These are phyloP conservation scores for Yoshiicerus persimilis DNA, from an alignment of 1,140 invertebrate species.

Conservation along the genomic window DNA sequence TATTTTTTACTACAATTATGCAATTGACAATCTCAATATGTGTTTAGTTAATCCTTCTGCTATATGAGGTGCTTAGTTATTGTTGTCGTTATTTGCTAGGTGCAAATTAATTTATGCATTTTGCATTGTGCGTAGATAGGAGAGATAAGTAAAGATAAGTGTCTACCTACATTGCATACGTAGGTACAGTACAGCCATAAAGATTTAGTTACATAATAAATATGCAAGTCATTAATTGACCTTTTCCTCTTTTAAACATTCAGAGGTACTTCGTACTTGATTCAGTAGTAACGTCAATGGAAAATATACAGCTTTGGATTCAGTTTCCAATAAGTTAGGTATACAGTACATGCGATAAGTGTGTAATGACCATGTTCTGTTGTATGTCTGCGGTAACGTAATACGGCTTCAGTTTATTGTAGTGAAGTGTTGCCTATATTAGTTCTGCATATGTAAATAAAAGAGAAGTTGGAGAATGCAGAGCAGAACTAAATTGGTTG, in stretches of 20 bases:
- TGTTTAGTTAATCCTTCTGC: background rate
- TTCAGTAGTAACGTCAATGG: no score
- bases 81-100: background rate
- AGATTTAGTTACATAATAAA: slow-evolving; percentile 11
- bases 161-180: background rate
- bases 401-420: background rate
- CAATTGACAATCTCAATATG: background rate
- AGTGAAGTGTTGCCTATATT: background rate
- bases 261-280: background rate
- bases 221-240: slow-evolving; percentile 20
- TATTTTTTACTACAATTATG: background rate
- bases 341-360: background rate
- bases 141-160: background rate
- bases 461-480: background rate
- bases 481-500: background rate
- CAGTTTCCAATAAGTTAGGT: background rate
- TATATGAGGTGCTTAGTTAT: no score
- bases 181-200: background rate
- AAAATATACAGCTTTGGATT: no score
- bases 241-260: background rate
- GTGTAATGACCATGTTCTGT: background rate
- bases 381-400: no score
- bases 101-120: background rate
- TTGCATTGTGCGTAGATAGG: background rate
- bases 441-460: background rate